These are phyloP conservation scores for Hydrophis major DNA, from an alignment of 2,797 vertebrate genomes.

Conservation along the genomic window DNA sequence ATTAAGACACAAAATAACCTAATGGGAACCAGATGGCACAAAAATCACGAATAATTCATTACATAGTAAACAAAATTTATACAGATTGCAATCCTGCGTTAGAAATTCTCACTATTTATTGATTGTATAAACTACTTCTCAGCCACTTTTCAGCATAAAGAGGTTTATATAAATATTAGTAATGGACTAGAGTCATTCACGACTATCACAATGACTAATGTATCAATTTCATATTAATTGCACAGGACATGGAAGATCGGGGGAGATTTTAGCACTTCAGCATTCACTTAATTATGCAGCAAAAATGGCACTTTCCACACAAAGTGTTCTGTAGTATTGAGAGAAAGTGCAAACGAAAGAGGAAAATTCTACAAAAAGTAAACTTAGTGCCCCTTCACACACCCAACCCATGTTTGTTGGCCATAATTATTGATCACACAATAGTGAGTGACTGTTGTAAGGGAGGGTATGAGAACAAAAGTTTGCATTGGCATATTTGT, in stretches of 20 bases:
- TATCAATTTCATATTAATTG: not conserved
- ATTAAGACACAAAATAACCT: not conserved
- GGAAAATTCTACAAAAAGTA: not conserved
- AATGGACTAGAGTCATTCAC: not conserved
- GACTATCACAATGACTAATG: not conserved
- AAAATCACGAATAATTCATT: not conserved
- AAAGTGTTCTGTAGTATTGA: not conserved
- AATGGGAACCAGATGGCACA: not conserved
- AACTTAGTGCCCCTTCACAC: not conserved
- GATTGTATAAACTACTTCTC: not conserved
- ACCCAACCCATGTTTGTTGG: not conserved
- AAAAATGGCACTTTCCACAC: not conserved
- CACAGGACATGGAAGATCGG: not conserved
- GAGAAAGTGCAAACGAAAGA: not conserved
- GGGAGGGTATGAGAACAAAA: not conserved
- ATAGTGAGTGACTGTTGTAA: not conserved
- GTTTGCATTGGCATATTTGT: not conserved
- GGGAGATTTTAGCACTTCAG: not conserved
- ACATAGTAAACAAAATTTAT: not conserved
- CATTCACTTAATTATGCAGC: not conserved
- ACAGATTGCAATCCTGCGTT: not conserved
- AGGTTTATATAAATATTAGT: not conserved
- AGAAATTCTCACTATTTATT: not conserved
- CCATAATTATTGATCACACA: not conserved
- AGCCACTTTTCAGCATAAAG: not conserved